A percentile compares a stretch with the other conserved stretches of the same genome.
Evolutionary conservation across 2,888 invertebrate species (phyloP).

Genomic region (Drosophila longiperda): DNA sequence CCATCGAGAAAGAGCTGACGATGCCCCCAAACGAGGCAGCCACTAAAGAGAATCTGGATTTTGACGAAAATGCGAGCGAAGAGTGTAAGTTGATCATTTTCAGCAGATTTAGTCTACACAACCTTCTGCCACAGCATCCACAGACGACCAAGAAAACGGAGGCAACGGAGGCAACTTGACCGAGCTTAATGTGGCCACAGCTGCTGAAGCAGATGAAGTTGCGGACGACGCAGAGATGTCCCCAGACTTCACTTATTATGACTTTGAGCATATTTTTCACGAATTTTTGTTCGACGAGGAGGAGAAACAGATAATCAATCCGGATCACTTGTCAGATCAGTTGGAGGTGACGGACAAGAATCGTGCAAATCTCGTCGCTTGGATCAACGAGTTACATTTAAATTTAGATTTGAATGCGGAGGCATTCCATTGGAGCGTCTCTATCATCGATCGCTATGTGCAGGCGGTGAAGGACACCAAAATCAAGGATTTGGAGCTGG

Average conservation of each 20-base stretch:
- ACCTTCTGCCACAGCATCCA: slow-evolving; percentile 12
- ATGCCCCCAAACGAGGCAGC: slow-evolving; percentile 67
- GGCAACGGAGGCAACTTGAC: slow-evolving; percentile 49
- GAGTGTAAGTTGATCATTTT: slow-evolving; percentile 48
- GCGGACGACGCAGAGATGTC: slow-evolving; percentile 8
- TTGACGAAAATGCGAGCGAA: slow-evolving; percentile 27
- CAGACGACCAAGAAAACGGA: slow-evolving; percentile 39
- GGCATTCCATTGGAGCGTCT: slow-evolving; percentile 94
- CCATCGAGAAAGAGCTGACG: slow-evolving; percentile 74
- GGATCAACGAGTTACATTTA: slow-evolving; percentile 96
- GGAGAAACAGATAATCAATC: slow-evolving; percentile 87
- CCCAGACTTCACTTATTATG: too few species aligned
- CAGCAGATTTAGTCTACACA: background rate
- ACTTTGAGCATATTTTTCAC: too few species aligned
- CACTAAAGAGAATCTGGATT: slow-evolving; percentile 76
- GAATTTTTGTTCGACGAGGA: slow-evolving; percentile 86
- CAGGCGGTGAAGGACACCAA: slow-evolving; percentile 87
- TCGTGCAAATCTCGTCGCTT: slow-evolving; percentile 96
- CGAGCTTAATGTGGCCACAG: slow-evolving; percentile 42
- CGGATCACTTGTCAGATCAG: slow-evolving; percentile 89
- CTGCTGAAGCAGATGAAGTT: background rate
- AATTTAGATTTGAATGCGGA: slow-evolving; percentile 94
- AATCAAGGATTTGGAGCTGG: slow-evolving; percentile 91
- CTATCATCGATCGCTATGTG: slow-evolving; percentile 95
- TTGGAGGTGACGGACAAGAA: slow-evolving; percentile 90